Evolutionary conservation across 2,113 vertebrate genomes (phyloP).

Genomic region (Narcine bancroftii): DNA sequence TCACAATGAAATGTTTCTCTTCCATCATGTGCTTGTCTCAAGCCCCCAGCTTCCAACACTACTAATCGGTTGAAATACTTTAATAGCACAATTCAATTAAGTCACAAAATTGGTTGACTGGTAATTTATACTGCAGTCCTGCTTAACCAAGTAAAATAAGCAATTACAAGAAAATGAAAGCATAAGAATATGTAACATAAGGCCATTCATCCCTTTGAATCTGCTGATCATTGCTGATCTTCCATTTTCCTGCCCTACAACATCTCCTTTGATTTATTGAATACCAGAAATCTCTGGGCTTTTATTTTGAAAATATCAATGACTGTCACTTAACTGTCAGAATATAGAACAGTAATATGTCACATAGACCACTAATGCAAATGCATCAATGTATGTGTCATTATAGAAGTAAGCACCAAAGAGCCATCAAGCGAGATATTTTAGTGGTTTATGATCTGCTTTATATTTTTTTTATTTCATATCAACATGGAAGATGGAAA

Average conservation of each 20-base stretch:
- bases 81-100: neutral
- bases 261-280: no score
- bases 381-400: neutral
- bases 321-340: no score
- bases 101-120: neutral
- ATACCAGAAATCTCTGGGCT: no score
- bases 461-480: neutral
- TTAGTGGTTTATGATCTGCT: neutral
- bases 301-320: no score
- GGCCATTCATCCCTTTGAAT: no score
- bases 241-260: no score
- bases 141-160: neutral
- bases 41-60: neutral
- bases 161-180: neutral
- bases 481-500: neutral
- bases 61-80: neutral
- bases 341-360: no score
- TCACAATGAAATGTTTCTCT: neutral
- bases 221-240: no score
- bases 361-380: neutral
- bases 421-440: neutral
- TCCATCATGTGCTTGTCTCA: neutral
- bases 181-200: no score
- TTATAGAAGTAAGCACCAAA: neutral
- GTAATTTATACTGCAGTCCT: neutral